These are phyloP conservation scores for Polyodon spathula DNA, from an alignment of 2,113 vertebrate species.

Conservation along the genomic window DNA sequence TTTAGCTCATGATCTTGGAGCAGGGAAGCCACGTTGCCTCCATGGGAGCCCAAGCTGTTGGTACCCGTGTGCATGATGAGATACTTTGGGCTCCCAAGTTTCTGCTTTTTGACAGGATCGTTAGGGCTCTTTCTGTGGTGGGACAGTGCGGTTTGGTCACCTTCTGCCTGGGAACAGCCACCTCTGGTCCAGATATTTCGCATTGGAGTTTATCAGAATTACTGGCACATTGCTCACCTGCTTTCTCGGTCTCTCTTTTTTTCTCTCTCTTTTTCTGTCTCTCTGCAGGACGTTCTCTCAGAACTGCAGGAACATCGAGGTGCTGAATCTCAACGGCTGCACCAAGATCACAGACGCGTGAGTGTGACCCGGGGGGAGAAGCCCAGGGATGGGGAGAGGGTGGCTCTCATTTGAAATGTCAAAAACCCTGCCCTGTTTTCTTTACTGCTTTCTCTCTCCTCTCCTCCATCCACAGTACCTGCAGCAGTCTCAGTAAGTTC, in stretches of 20 bases:
- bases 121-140: too few relatives aligned
- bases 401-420: not conserved
- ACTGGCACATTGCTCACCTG: not conserved
- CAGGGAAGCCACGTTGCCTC: too few relatives aligned
- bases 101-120: too few relatives aligned
- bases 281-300: conserved; percentile 84
- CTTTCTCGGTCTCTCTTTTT: too few relatives aligned
- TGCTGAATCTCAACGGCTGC: conserved; percentile 90
- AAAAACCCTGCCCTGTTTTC: not conserved
- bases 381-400: not conserved
- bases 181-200: too few relatives aligned
- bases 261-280: conserved; percentile 18
- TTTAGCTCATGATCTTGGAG: too few relatives aligned
- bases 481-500: conserved; percentile 96
- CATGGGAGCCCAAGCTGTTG: too few relatives aligned
- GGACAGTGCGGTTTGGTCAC: too few relatives aligned
- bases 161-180: too few relatives aligned
- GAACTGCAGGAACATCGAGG: conserved; percentile 96
- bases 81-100: too few relatives aligned
- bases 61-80: too few relatives aligned
- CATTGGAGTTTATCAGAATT: too few relatives aligned
- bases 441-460: not conserved
- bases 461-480: conserved; percentile 67
- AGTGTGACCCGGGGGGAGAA: conserved; percentile 21
- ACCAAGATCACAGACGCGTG: conserved; percentile 97